Conservation (phyloP, 2,113 vertebrate species). For the Gulo gulo region DNA sequence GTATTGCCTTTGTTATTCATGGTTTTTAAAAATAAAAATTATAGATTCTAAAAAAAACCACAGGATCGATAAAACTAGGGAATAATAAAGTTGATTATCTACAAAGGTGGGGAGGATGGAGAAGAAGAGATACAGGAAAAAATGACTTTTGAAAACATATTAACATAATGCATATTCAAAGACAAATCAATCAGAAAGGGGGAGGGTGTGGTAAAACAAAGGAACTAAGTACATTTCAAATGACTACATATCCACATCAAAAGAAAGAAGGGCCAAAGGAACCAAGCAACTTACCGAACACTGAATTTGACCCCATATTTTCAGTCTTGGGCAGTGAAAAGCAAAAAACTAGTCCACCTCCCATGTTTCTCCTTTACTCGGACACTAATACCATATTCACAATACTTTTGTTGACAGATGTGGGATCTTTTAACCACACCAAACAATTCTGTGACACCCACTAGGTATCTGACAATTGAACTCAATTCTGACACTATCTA, state of each 20-base stretch:
- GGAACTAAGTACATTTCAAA: conserved; percentile 2
- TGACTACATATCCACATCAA: neutral
- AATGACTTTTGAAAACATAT: neutral
- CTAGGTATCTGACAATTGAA: neutral
- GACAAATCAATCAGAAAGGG: neutral
- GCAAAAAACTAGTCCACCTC: neutral
- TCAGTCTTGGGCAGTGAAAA: neutral
- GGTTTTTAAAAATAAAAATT: no score
- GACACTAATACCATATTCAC: neutral
- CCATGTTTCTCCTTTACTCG: neutral
- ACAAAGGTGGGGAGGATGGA: neutral
- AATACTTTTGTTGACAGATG: neutral
- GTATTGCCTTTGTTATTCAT: no score
- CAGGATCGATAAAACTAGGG: neutral
- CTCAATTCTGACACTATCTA: neutral
- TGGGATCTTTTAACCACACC: neutral
- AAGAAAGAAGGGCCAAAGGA: neutral
- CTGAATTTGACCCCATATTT: neutral
- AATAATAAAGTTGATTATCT: neutral
- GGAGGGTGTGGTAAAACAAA: neutral
- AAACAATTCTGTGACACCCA: neutral
- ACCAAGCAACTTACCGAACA: neutral
- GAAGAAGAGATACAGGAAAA: neutral
- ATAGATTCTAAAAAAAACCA: neutral
- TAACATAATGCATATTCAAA: neutral